A percentile compares a stretch with the other conserved stretches of the same genome.
Conservation (phyloP, 2,113 vertebrate genomes). For the Petroica traversi region DNA sequence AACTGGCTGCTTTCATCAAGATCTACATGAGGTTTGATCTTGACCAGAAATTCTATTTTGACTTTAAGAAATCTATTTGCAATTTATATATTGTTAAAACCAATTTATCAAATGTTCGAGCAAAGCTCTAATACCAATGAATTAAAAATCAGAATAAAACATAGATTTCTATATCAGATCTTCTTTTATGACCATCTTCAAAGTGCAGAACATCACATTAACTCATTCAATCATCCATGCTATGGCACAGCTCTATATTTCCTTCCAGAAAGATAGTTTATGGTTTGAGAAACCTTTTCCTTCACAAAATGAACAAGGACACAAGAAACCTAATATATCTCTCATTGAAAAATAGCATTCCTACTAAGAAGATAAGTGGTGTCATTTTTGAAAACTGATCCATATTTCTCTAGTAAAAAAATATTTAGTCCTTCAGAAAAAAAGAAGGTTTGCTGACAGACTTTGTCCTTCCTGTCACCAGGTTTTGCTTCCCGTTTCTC, state of each 20-base stretch:
- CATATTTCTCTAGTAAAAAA: background rate
- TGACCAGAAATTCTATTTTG: background rate
- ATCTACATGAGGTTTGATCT: background rate
- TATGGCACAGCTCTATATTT: background rate
- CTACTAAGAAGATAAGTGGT: background rate
- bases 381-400: background rate
- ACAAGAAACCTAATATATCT: background rate
- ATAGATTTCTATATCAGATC: background rate
- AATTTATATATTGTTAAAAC: background rate
- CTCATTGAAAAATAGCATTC: background rate
- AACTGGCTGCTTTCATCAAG: background rate
- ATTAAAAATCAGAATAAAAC: background rate
- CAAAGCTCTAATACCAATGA: background rate
- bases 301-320: slow-evolving; percentile 6
- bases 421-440: background rate
- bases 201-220: background rate
- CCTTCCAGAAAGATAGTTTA: background rate
- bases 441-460: background rate
- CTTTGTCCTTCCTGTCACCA: background rate
- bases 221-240: background rate
- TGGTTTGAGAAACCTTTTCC: background rate
- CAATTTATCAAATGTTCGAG: background rate
- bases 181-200: background rate
- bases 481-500: background rate
- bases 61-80: background rate